A percentile compares a stretch with the other conserved stretches of the same genome.
These are phyloP conservation scores for Clarias fuscus DNA, from an alignment of 2,797 vertebrate species.

Conservation along the genomic window DNA sequence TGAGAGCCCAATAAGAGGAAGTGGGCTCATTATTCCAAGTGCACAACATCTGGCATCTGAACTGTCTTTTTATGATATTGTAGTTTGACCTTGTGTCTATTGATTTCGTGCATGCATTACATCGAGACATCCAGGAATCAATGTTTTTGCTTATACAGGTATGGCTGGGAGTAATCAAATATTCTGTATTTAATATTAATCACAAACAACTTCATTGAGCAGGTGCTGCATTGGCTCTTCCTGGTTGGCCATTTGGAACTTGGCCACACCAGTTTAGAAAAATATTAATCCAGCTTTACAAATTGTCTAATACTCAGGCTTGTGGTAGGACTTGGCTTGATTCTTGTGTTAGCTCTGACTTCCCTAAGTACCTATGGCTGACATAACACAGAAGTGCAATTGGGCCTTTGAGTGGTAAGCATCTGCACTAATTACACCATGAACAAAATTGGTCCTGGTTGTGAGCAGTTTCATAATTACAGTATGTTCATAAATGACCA, in stretches of 20 bases:
- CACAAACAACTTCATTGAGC: constrained; percentile 7
- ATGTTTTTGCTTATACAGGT: background rate
- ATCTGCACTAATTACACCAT: constrained; percentile 73
- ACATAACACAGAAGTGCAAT: constrained; percentile 58
- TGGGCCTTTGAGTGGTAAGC: constrained; percentile 68
- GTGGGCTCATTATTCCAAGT: constrained; percentile 74
- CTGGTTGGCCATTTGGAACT: constrained; percentile 30
- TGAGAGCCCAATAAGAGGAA: constrained; percentile 56
- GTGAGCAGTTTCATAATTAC: constrained; percentile 75
- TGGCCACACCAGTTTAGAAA: constrained; percentile 46
- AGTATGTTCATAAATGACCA: constrained; percentile 57
- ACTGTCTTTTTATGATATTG: constrained; percentile 58
- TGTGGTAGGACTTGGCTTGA: constrained; percentile 20
- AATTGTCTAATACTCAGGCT: constrained; percentile 40
- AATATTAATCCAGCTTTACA: constrained; percentile 52
- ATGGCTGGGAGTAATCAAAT: constrained; percentile 8
- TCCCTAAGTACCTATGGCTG: constrained; percentile 53
- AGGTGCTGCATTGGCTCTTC: constrained; percentile 36
- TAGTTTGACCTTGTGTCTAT: constrained; percentile 61
- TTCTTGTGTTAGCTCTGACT: constrained; percentile 61
- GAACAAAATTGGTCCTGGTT: constrained; percentile 71
- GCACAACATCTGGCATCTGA: constrained; percentile 64
- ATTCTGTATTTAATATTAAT: constrained; percentile 24
- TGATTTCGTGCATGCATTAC: constrained; percentile 53
- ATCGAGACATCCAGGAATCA: constrained; percentile 9